Percentiles rank a stretch among this genome's conserved stretches.
Conservation (phyloP, 2,797 vertebrate species). For the Pseudochaenichthys georgianus region DNA sequence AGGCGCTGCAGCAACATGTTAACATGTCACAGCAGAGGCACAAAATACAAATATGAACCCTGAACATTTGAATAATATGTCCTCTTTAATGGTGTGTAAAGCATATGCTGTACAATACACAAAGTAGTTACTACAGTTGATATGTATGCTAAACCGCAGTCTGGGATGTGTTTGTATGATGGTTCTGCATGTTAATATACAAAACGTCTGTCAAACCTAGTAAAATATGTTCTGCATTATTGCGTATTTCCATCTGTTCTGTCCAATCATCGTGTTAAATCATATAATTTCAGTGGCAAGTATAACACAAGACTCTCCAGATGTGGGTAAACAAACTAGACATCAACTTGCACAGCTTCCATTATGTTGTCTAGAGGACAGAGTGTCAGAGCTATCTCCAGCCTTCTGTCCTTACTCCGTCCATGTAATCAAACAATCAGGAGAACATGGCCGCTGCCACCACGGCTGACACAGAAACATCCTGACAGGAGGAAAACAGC, state of each 20-base stretch:
- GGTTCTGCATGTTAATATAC: constrained; percentile 2
- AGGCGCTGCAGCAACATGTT: too few species aligned
- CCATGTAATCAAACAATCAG: constrained; percentile 69
- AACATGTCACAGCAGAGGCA: too few species aligned
- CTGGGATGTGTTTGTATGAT: neutral
- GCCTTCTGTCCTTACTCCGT: constrained; percentile 25
- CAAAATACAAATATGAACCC: too few species aligned
- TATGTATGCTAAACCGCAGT: neutral
- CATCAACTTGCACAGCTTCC: constrained; percentile 22
- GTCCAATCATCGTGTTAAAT: constrained; percentile 15
- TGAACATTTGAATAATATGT: too few species aligned
- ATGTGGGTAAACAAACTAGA: constrained; percentile 14
- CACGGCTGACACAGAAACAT: constrained; percentile 51
- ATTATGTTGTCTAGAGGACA: constrained; percentile 44
- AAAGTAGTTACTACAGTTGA: neutral
- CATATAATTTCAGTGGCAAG: neutral
- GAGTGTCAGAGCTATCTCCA: constrained; percentile 35
- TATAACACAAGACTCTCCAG: constrained; percentile 23
- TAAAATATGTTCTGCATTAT: neutral
- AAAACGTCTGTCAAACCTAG: neutral
- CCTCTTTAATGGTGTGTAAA: neutral
- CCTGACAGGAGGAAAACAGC: constrained; percentile 68
- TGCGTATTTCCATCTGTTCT: constrained; percentile 2
- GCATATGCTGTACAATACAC: neutral
- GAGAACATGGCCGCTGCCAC: constrained; percentile 54